Evolutionary conservation across 2,797 vertebrate genomes (phyloP).

Genomic region (Chrosomus eos): DNA sequence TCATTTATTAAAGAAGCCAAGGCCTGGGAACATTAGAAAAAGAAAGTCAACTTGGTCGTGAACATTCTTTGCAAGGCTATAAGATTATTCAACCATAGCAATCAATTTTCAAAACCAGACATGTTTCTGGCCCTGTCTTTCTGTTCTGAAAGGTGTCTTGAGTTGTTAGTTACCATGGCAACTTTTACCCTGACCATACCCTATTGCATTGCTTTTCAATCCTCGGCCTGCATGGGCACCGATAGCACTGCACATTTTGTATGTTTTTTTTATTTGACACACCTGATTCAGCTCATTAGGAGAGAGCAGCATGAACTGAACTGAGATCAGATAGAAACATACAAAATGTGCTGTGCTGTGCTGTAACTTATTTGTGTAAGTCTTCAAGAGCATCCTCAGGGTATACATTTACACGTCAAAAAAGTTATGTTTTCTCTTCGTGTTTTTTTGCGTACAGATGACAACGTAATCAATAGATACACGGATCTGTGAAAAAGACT

Average conservation of each 20-base stretch:
- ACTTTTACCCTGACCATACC: slow-evolving; percentile 72
- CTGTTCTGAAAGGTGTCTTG: slow-evolving; percentile 67
- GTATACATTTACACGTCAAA: neutral
- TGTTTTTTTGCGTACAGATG: too few species aligned
- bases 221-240: neutral
- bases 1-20: slow-evolving; percentile 37
- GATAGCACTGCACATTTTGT: neutral
- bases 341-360: neutral
- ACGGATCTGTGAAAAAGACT: neutral
- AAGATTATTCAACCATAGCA: slow-evolving; percentile 47
- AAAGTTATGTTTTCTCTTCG: too few species aligned
- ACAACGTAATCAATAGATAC: neutral
- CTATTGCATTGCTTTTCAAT: slow-evolving; percentile 56
- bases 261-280: neutral
- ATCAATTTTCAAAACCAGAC: slow-evolving; percentile 60
- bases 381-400: slow-evolving; percentile 31
- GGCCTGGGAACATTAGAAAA: slow-evolving; percentile 18
- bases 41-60: neutral
- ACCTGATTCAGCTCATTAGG: neutral
- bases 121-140: slow-evolving; percentile 63
- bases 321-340: neutral
- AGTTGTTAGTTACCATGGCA: slow-evolving; percentile 76
- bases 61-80: slow-evolving; percentile 54
- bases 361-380: slow-evolving; percentile 62
- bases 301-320: neutral